Evolutionary conservation across 2,113 vertebrate species (phyloP).

Genomic region (Holacanthus passer): DNA sequence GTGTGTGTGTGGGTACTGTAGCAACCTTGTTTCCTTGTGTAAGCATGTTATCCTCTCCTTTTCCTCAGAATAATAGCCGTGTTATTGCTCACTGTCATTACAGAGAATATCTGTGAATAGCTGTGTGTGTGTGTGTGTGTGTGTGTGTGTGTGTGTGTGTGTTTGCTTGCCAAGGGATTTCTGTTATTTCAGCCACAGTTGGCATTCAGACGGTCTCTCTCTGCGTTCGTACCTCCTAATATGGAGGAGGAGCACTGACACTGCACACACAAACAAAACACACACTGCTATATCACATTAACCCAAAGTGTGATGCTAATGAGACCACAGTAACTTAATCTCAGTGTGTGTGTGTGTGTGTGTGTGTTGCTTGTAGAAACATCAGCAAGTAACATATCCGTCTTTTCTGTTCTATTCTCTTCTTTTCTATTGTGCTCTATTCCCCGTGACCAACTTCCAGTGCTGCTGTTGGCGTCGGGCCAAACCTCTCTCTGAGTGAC

Average conservation of each 20-base stretch:
- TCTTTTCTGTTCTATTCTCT: not conserved
- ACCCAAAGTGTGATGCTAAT: slow-evolving; percentile 35
- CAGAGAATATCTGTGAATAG: slow-evolving; percentile 22
- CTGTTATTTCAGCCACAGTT: slow-evolving; percentile 60
- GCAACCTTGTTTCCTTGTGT: slow-evolving; percentile 68
- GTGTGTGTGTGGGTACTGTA: slow-evolving; percentile 33
- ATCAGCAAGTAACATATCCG: not conserved
- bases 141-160: slow-evolving; percentile 23
- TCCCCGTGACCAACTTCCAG: slow-evolving; percentile 23
- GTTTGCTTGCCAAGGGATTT: slow-evolving; percentile 47
- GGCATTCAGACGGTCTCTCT: slow-evolving; percentile 51
- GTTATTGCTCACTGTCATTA: slow-evolving; percentile 69
- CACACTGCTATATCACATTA: slow-evolving; percentile 21
- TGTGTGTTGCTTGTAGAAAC: slow-evolving; percentile 8
- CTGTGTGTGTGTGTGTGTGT: slow-evolving; percentile 32
- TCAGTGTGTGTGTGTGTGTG: slow-evolving; percentile 1
- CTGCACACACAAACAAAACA: slow-evolving; percentile 36
- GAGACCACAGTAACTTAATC: not conserved
- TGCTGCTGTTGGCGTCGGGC: slow-evolving; percentile 38
- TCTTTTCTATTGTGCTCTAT: not conserved
- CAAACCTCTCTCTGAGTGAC: slow-evolving; percentile 55
- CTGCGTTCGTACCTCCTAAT: slow-evolving; percentile 60
- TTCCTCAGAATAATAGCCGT: slow-evolving; percentile 63
- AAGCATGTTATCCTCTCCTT: slow-evolving; percentile 62
- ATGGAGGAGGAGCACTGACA: slow-evolving; percentile 58